Conservation (phyloP, 2,797 vertebrate genomes). For the Platyrinchus mystaceus region DNA sequence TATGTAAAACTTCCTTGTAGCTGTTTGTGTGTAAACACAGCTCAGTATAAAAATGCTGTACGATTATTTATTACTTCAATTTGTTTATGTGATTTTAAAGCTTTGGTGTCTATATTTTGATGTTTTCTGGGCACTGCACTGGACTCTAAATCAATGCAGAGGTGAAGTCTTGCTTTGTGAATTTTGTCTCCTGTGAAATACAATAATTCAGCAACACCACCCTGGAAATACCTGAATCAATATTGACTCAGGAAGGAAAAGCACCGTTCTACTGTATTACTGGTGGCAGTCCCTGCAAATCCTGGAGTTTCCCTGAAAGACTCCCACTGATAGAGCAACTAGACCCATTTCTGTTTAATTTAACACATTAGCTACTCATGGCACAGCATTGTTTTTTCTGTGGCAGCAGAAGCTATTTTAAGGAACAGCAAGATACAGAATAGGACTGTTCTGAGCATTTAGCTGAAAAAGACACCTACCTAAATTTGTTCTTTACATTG, state of each 20-base stretch:
- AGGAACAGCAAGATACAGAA: neutral
- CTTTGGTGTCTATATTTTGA: neutral
- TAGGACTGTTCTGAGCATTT: neutral
- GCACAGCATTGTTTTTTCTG: neutral
- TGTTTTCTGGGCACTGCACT: neutral
- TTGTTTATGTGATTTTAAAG: neutral
- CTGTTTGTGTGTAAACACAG: neutral
- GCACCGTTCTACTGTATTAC: slow-evolving; percentile 17
- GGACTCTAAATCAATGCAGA: neutral
- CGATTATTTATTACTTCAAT: neutral
- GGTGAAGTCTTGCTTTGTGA: neutral
- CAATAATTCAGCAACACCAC: neutral
- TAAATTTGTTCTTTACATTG: neutral
- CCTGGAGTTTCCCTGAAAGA: slow-evolving; percentile 64
- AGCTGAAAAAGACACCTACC: neutral
- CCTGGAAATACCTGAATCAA: slow-evolving; percentile 46
- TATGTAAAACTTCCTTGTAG: slow-evolving; percentile 12
- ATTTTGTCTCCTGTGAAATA: neutral
- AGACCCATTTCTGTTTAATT: neutral
- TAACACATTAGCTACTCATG: neutral
- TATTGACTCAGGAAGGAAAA: slow-evolving; percentile 66
- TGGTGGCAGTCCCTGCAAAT: slow-evolving; percentile 30
- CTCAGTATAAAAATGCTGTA: neutral
- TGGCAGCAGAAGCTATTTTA: neutral
- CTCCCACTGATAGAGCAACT: neutral